phyloP scores from a whole-genome alignment of 2,797 vertebrate species.

The Acrossocheilus wenchowensis region DNA sequence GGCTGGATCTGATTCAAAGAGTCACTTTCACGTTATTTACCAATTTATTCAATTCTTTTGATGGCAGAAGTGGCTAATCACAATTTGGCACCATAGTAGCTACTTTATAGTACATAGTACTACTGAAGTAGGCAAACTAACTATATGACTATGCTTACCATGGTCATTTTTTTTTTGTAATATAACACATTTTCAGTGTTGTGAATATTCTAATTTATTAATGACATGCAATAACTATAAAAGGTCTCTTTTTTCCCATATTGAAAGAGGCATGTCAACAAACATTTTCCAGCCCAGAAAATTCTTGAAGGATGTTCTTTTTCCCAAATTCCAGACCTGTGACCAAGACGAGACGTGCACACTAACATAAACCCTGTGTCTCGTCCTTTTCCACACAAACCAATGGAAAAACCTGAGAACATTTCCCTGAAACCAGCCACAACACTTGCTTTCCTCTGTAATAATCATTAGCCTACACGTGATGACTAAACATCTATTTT shows the following conservation, averaged over 20 bases:
- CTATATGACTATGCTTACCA: background rate
- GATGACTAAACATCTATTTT: background rate
- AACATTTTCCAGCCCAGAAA: slow-evolving; percentile 11
- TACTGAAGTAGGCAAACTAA: background rate
- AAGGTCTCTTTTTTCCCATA: background rate
- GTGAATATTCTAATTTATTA: background rate
- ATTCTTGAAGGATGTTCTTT: slow-evolving; percentile 9
- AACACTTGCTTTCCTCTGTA: background rate
- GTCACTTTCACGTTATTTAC: background rate
- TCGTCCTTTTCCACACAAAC: slow-evolving; percentile 27
- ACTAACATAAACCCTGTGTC: slow-evolving; percentile 4
- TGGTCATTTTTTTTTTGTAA: background rate
- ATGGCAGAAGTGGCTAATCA: background rate
- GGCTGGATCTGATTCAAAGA: background rate
- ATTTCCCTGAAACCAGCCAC: slow-evolving; percentile 14
- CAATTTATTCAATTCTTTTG: background rate
- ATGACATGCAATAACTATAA: background rate
- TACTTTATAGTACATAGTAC: background rate
- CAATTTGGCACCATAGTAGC: background rate
- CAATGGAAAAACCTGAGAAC: slow-evolving; percentile 14
- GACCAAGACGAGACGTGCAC: slow-evolving; percentile 10
- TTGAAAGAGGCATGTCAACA: slow-evolving; percentile 14
- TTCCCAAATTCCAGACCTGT: background rate
- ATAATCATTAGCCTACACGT: background rate
- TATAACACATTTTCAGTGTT: background rate